Conservation (phyloP, 2,113 vertebrate species). For the Notarius quadriscutis region DNA sequence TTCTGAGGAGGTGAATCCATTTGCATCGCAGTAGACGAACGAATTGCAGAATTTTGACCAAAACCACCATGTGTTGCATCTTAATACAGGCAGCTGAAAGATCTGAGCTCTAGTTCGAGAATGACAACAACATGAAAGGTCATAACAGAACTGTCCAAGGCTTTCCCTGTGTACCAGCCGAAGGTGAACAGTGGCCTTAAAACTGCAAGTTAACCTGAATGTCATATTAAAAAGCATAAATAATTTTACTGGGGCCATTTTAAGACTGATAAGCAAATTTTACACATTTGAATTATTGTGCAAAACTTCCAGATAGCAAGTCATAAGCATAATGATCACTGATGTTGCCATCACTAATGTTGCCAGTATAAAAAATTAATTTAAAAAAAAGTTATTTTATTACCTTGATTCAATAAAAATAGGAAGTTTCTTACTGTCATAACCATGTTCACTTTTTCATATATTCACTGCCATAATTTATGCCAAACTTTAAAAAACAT, state of each 20-base stretch:
- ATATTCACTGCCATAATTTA: background rate
- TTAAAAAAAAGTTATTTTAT: background rate
- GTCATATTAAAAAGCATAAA: background rate
- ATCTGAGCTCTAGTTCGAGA: background rate
- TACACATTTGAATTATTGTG: background rate
- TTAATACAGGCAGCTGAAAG: constrained; percentile 13
- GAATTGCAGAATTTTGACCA: constrained; percentile 37
- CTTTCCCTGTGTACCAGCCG: background rate
- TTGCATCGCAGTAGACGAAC: constrained; percentile 48
- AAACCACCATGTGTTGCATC: constrained; percentile 28
- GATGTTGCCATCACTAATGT: background rate
- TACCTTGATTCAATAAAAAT: background rate
- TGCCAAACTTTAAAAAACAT: background rate
- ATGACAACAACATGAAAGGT: constrained; percentile 1
- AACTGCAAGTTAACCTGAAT: background rate
- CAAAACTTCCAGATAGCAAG: background rate
- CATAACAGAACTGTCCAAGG: background rate
- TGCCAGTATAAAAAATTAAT: background rate
- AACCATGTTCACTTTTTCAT: background rate
- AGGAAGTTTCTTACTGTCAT: background rate
- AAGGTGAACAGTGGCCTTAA: background rate
- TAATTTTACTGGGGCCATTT: background rate
- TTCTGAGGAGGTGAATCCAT: constrained; percentile 47
- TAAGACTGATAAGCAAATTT: background rate
- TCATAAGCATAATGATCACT: background rate